These are phyloP conservation scores for Taenioides sp. DNA, from an alignment of 2,797 vertebrate species.

Conservation along the genomic window DNA sequence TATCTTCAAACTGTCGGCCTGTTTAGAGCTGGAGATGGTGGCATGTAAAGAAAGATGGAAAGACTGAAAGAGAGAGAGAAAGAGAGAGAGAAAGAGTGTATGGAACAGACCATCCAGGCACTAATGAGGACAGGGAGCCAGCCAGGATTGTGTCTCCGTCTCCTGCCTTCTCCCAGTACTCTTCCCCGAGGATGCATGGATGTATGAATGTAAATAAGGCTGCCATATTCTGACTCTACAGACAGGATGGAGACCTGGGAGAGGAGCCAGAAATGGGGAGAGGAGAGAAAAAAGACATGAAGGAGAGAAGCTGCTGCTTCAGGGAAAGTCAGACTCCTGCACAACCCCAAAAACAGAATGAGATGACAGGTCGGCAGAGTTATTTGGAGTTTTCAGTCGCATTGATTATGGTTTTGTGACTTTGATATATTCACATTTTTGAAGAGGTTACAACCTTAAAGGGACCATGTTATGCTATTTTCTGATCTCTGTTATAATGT, in stretches of 20 bases:
- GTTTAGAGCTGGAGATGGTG: constrained; percentile 57
- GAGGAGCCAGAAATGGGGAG: constrained; percentile 17
- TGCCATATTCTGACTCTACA: constrained; percentile 36
- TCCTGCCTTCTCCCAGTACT: constrained; percentile 37
- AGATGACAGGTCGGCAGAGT: not conserved
- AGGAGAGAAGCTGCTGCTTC: constrained; percentile 9
- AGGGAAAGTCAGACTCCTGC: constrained; percentile 6
- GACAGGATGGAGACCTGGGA: constrained; percentile 26
- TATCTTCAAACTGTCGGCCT: constrained; percentile 74
- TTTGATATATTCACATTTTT: not conserved
- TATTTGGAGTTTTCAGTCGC: not conserved
- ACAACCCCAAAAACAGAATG: constrained; percentile 5
- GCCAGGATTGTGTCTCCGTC: constrained; percentile 53
- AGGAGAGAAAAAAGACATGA: constrained; percentile 8
- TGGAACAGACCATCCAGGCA: constrained; percentile 49
- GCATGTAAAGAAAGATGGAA: constrained; percentile 9
- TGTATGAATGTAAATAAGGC: constrained; percentile 59
- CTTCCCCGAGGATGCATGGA: constrained; percentile 45
- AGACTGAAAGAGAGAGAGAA: not conserved
- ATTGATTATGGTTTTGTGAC: not conserved
- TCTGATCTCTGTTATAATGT: too few relatives aligned
- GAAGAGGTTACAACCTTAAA: not conserved
- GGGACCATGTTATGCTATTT: too few relatives aligned
- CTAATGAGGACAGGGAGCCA: constrained; percentile 69
- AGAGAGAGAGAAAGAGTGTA: not conserved